Evolutionary conservation across 92 coral and sea anemone species (phyloP).

Genomic region (Epizoanthus scotinus): DNA sequence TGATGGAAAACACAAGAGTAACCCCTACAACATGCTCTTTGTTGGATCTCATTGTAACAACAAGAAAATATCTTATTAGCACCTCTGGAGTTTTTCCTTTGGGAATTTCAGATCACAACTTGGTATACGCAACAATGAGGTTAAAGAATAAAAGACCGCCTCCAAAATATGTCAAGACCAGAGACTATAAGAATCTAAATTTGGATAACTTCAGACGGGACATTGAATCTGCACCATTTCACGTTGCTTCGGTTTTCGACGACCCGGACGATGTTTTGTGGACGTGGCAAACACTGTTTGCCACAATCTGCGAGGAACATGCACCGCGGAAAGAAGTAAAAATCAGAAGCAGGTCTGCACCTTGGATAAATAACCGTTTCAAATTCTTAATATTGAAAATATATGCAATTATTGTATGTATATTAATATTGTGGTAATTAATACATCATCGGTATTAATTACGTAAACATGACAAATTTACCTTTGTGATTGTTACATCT

Average conservation of each 20-base stretch:
- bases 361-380: too few relatives aligned
- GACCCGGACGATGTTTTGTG: conserved; percentile 44
- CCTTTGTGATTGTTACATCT: too few relatives aligned
- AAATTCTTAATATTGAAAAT: too few relatives aligned
- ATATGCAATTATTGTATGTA: too few relatives aligned
- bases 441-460: too few relatives aligned
- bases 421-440: too few relatives aligned
- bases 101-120: too few relatives aligned
- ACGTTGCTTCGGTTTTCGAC: conserved; percentile 24
- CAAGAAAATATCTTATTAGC: conserved; percentile 23
- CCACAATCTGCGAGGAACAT: too few relatives aligned
- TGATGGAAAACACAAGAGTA: conserved; percentile 33
- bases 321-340: too few relatives aligned
- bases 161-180: conserved; percentile 31
- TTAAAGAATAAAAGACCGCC: conserved; percentile 49
- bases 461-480: too few relatives aligned
- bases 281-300: too few relatives aligned
- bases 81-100: conserved; percentile 43
- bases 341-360: too few relatives aligned
- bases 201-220: conserved; percentile 14
- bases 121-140: conserved; percentile 37
- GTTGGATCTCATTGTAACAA: conserved; percentile 34
- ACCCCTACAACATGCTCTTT: conserved; percentile 33
- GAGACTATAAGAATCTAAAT: conserved; percentile 3
- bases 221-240: conserved; percentile 33